phyloP scores from a whole-genome alignment of 2,113 vertebrate species.

The Psammodynastes pulverulentus region DNA sequence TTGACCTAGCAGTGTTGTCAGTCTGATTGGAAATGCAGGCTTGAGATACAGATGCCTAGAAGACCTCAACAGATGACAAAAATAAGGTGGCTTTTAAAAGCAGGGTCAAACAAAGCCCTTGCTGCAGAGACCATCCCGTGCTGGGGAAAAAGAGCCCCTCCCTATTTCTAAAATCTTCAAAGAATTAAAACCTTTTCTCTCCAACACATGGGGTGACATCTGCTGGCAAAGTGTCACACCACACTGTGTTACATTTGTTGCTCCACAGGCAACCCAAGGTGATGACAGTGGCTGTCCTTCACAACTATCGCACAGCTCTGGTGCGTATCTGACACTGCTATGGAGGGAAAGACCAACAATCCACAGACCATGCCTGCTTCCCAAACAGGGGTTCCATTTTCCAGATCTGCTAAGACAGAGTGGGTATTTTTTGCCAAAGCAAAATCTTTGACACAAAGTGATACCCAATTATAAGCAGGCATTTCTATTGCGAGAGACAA shows the following conservation, averaged over 20 bases:
- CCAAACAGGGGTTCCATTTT: not conserved
- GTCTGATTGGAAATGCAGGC: not conserved
- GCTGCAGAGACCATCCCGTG: not conserved
- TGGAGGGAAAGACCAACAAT: not conserved
- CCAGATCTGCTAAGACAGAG: too few species aligned
- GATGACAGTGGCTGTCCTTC: not conserved
- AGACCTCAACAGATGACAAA: not conserved
- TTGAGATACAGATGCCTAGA: not conserved
- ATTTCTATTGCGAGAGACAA: not conserved
- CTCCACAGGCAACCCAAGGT: not conserved
- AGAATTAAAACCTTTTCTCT: not conserved
- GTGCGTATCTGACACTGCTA: not conserved
- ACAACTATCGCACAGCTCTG: not conserved
- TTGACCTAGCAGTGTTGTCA: conserved; percentile 2
- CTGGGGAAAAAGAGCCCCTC: not conserved
- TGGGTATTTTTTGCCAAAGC: not conserved
- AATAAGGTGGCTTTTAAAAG: not conserved
- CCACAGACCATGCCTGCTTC: not conserved
- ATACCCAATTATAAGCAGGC: not conserved
- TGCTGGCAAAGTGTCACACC: conserved; percentile 30
- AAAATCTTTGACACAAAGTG: not conserved
- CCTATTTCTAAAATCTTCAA: conserved; percentile 1
- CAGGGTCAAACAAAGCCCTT: not conserved
- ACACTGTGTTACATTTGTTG: conserved; percentile 5
- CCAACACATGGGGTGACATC: conserved; percentile 20